Evolutionary conservation across 2,888 invertebrate genomes (phyloP), one percentile per base, ranked within the genome.

Genomic region (Leptinotarsa haldemani): DNA sequence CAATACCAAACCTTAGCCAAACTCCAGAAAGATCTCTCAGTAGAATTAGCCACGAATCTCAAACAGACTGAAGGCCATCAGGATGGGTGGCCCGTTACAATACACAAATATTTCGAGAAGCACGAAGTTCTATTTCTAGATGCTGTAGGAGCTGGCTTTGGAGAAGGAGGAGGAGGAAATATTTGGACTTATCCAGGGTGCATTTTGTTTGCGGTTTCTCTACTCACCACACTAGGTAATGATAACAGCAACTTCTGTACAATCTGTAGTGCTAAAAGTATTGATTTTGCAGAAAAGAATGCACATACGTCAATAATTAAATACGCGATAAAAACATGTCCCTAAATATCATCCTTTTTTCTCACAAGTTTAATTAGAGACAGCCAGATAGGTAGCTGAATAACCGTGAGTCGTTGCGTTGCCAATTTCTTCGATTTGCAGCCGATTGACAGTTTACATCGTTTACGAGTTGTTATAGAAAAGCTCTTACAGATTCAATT

Each of bases 161-260:
- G 89, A 1, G 90, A 90, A 81, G 89, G 89, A 12, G 89, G 89
- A 1, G 88, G 89, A 0, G 93, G 92, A 1, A 89, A 89, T 74
- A 91, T 92, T 75, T 93, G 93, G 93, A 90, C 92, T 25, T 90
- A 92, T 78, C 89, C 93, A 0, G 93, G 93, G 16, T 93, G 92
- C 56, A 88, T 93, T 66, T 88, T 94, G 25, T 93, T 93, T 82
- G 90, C 91, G 12, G 88, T 93, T 53, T 92, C 93, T n/a, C 89
- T 93, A 13, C 89, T 93, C 84, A 93, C 93, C 0, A 92, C 93
- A 50, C 86, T 93, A 70, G 93, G 93, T 93, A 83, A 69, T 40
- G 52, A 18, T n/a, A 12, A 52, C 7, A 52, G 52, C n/a, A 52
- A 52, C 52, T 52, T 52, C 16, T 16, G 22, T 22, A 22, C 22